A percentile compares a stretch with the other conserved stretches of the same genome.
phyloP scores from a whole-genome alignment of 2,113 vertebrate genomes.

The Brachyhypopomus occidentalis region DNA sequence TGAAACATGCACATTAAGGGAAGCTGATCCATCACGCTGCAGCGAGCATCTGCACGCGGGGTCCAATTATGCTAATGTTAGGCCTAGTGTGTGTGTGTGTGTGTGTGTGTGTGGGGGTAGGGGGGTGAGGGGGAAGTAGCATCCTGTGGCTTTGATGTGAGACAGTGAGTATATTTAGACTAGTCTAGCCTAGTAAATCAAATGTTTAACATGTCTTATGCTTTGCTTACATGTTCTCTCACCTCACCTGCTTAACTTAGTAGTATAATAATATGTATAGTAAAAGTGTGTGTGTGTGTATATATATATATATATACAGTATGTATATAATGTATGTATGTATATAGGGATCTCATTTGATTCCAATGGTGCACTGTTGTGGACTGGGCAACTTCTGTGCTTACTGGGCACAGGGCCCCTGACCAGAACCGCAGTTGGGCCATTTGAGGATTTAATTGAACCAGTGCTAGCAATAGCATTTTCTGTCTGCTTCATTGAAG shows the following conservation, averaged over 20 bases:
- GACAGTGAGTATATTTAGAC: conserved; percentile 66
- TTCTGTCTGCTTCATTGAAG: conserved; percentile 28
- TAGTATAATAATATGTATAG: too few species aligned
- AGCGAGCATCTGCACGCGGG: conserved; percentile 77
- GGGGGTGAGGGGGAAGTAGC: conserved; percentile 59
- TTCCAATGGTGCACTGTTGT: conserved; percentile 35
- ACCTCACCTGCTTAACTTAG: conserved; percentile 3
- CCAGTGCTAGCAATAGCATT: conserved; percentile 34
- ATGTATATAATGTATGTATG: conserved; percentile 22
- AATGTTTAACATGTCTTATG: conserved; percentile 72
- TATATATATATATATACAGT: too few species aligned
- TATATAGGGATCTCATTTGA: too few species aligned
- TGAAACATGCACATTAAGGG: conserved; percentile 70
- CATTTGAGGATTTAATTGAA: conserved; percentile 46
- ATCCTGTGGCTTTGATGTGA: conserved; percentile 74
- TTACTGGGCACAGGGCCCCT: conserved; percentile 32
- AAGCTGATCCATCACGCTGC: conserved; percentile 72
- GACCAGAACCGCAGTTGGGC: conserved; percentile 7
- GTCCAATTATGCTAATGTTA: conserved; percentile 80
- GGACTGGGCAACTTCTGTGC: conserved; percentile 43
- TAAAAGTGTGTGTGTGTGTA: too few species aligned
- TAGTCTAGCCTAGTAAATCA: conserved; percentile 48
- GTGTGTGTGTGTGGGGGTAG: conserved; percentile 32
- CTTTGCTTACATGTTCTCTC: conserved; percentile 26
- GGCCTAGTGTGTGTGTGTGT: conserved; percentile 72